Evolutionary conservation across 2,113 vertebrate species (phyloP).

Genomic region (Scomber scombrus): DNA sequence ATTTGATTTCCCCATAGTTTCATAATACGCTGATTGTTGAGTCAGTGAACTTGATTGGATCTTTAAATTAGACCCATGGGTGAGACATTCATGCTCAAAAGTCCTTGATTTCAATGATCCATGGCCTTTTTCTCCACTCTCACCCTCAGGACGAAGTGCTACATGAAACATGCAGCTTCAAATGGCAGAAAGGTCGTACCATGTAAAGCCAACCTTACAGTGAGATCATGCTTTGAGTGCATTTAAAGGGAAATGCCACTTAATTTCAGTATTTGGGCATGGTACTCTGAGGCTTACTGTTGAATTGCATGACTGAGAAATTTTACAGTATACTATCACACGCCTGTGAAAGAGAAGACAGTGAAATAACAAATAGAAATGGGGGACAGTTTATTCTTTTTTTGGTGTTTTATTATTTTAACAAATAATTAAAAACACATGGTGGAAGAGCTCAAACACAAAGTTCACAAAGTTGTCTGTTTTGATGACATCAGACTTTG

Average conservation of each 20-base stretch:
- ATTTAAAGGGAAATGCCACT: conserved; percentile 76
- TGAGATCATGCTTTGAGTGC: conserved; percentile 36
- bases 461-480: neutral
- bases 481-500: neutral
- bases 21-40: neutral
- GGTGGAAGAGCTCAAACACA: conserved; percentile 1
- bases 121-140: neutral
- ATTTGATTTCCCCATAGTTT: conserved; percentile 6
- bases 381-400: neutral
- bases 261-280: conserved; percentile 44
- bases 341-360: conserved; percentile 2
- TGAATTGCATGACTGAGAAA: conserved; percentile 25
- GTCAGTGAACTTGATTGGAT: neutral
- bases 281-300: neutral
- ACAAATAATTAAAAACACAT: conserved; percentile 6
- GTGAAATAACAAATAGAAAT: neutral
- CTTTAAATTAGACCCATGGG: neutral
- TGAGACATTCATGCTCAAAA: neutral
- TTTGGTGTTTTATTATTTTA: conserved; percentile 19
- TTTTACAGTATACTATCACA: neutral
- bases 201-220: conserved; percentile 46
- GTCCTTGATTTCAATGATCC: neutral
- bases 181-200: conserved; percentile 17
- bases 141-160: conserved; percentile 10
- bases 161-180: conserved; percentile 2